Conservation (phyloP, 2,113 vertebrate genomes). For the Nipponia nippon region DNA sequence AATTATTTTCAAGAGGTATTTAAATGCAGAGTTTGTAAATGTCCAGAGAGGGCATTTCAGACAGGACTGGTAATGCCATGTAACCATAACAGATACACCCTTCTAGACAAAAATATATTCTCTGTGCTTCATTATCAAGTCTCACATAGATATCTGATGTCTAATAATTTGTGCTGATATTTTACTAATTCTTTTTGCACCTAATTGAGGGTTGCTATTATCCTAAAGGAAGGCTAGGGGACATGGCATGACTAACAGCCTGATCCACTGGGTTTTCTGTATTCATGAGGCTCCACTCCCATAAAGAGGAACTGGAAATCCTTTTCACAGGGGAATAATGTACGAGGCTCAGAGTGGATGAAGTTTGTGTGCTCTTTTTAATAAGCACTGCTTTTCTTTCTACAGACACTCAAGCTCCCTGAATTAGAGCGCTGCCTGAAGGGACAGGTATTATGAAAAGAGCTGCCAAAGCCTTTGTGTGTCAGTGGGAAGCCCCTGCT, state of each 20-base stretch:
- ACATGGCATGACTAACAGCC: not conserved
- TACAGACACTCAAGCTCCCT: not conserved
- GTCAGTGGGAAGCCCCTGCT: conserved; percentile 7
- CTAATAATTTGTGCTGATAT: not conserved
- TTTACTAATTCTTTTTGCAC: not conserved
- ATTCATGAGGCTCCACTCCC: conserved; percentile 3
- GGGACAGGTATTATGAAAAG: conserved; percentile 50
- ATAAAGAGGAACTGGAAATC: not conserved
- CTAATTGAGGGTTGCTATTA: not conserved
- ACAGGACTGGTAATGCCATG: not conserved
- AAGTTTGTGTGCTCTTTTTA: conserved; percentile 35
- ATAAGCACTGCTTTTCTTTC: conserved; percentile 16
- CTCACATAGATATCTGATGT: not conserved
- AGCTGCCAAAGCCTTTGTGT: conserved; percentile 23
- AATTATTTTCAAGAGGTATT: not conserved
- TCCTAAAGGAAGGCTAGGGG: not conserved
- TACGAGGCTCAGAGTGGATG: not conserved
- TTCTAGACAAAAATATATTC: not conserved
- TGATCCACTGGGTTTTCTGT: conserved; percentile 39
- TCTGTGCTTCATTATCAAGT: not conserved
- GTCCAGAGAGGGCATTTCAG: not conserved
- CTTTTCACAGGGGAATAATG: not conserved
- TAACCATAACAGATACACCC: not conserved
- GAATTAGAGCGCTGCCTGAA: conserved; percentile 33
- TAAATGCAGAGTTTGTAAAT: not conserved